Evolutionary conservation across 2,888 invertebrate genomes (phyloP).

Genomic region (Spilarctia lutea): DNA sequence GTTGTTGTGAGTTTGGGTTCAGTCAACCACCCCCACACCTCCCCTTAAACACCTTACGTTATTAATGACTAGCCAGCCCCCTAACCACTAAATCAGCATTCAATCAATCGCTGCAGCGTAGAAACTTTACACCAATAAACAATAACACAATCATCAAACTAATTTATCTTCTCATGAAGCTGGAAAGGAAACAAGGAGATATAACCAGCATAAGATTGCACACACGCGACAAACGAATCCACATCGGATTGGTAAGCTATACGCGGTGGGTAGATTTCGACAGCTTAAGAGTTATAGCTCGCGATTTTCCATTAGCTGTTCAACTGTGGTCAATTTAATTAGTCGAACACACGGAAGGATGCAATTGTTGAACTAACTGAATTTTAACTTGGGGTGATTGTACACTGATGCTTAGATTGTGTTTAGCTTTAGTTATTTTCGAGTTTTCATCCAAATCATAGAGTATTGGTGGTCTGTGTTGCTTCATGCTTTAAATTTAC

Average conservation of each 20-base stretch:
- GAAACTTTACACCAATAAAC: slow-evolving; percentile 21
- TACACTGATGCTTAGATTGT: slow-evolving; percentile 11
- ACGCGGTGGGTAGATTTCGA: slow-evolving; percentile 61
- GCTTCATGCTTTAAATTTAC: too few relatives aligned
- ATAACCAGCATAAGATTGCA: slow-evolving; percentile 34
- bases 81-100: not conserved
- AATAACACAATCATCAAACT: slow-evolving; percentile 42
- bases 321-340: slow-evolving; percentile 75
- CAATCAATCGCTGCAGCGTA: not conserved
- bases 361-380: slow-evolving; percentile 60
- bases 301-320: slow-evolving; percentile 76
- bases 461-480: too few relatives aligned
- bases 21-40: too few relatives aligned
- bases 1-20: too few relatives aligned
- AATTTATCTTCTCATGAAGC: slow-evolving; percentile 26
- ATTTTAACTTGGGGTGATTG: slow-evolving; percentile 43
- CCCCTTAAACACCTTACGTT: too few relatives aligned
- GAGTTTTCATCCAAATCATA: too few relatives aligned
- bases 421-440: not conserved
- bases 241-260: slow-evolving; percentile 35
- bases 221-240: slow-evolving; percentile 35
- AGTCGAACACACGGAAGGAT: slow-evolving; percentile 81
- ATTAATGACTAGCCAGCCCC: too few relatives aligned
- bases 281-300: slow-evolving; percentile 72
- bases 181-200: slow-evolving; percentile 44